Evolutionary conservation across 2,113 vertebrate species (phyloP).

Genomic region (Sapayoa aenigma): DNA sequence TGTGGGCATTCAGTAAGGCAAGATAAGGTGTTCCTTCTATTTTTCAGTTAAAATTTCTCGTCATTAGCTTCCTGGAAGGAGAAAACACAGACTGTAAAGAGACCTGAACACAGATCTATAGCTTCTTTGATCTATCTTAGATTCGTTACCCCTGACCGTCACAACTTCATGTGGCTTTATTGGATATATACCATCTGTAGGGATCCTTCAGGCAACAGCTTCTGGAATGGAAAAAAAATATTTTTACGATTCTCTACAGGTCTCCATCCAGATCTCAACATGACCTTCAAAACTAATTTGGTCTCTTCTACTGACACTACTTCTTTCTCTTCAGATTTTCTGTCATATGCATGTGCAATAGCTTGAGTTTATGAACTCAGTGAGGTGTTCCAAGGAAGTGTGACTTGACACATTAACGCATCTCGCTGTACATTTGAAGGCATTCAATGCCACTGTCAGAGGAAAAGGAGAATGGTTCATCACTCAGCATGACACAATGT

Average conservation of each 20-base stretch:
- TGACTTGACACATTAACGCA: constrained; percentile 10
- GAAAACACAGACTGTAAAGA: not conserved
- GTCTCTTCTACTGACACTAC: not conserved
- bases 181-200: not conserved
- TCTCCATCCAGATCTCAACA: not conserved
- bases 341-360: not conserved
- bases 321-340: not conserved
- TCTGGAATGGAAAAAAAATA: not conserved
- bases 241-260: not conserved
- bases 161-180: not conserved
- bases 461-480: not conserved
- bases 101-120: not conserved
- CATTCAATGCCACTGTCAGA: not conserved
- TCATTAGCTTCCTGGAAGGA: not conserved
- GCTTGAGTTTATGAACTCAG: constrained; percentile 10
- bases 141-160: not conserved
- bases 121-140: not conserved
- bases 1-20: not conserved
- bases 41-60: not conserved
- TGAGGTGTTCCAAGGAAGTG: constrained; percentile 19
- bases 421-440: not conserved
- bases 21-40: not conserved
- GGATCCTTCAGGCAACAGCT: not conserved
- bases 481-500: not conserved
- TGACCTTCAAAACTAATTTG: not conserved